Percentiles rank a stretch among this genome's conserved stretches.
Evolutionary conservation across 1,140 invertebrate species (phyloP).

Genomic region (Drosophila melanica): DNA sequence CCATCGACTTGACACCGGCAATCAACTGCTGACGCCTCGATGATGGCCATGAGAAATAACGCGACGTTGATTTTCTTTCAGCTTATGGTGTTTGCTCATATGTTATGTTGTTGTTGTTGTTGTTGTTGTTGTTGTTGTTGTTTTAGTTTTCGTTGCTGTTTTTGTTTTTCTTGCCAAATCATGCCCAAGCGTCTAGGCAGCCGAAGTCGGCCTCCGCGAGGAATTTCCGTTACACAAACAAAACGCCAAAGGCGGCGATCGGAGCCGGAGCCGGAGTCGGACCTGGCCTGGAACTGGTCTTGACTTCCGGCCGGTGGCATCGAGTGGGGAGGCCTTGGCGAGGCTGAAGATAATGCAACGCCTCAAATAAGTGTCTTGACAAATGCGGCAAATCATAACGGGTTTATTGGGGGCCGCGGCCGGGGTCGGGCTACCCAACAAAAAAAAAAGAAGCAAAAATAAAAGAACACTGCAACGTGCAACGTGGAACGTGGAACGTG

Average conservation of each 20-base stretch:
- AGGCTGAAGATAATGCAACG: conserved; percentile 36
- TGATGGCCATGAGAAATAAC: conserved; percentile 48
- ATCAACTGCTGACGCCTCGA: conserved; percentile 25
- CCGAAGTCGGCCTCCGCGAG: conserved; percentile 38
- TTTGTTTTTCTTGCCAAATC: conserved; percentile 34
- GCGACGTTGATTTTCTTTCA: conserved; percentile 11
- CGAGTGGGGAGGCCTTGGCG: conserved; percentile 59
- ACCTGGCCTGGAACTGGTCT: conserved; percentile 62
- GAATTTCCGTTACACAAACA: conserved; percentile 65
- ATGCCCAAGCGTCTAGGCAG: conserved; percentile 38
- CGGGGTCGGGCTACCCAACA: conserved; percentile 34
- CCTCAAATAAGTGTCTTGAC: conserved; percentile 64
- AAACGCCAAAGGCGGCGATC: conserved; percentile 7
- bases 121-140: conserved; percentile 1
- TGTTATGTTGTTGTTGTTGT: background rate
- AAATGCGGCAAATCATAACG: conserved; percentile 55
- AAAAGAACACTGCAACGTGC: background rate
- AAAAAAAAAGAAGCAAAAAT: conserved; percentile 5
- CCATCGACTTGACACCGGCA: conserved; percentile 45
- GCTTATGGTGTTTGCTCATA: conserved; percentile 4
- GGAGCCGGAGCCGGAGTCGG: conserved; percentile 19
- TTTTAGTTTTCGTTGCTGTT: background rate
- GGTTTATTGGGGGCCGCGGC: conserved; percentile 42
- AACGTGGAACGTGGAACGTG: background rate
- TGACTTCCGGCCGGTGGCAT: conserved; percentile 63